Base-by-base conservation (phyloP, 1,140 invertebrate genomes). In the Andricus grossulariae region DNA sequence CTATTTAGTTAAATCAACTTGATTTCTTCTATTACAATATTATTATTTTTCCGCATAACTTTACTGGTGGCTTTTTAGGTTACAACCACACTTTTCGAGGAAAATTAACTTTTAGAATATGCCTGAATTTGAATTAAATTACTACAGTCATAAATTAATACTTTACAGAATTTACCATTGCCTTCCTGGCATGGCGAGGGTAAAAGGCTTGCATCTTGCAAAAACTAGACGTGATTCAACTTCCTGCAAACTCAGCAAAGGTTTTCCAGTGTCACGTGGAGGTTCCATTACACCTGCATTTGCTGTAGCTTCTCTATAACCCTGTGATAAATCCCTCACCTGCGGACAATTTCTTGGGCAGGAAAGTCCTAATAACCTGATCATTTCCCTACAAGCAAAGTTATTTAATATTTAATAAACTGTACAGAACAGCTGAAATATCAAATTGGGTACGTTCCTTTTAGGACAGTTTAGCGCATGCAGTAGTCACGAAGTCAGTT, bases 171-270 rank as follows among this genome's bases (percentile, higher is more conserved):
- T 86, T 82, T 74, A 92, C 96, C 96, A 97, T 89, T 97, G 96
- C 76, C 96, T 93, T 10, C 96, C 95, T 54, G 95, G 95, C 81
- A 95, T 94, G 83, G 94, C 95, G 87, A 97, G 91, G 25, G 95
- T 94, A 87, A 97, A 97, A 66, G 96, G 96, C 93, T 96, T 97
- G 92, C 96, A 97, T 89, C 95, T 94, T 81, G 96, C 96, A 90
- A 97, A 97, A 76, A 97, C 96, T 83, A 97, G 92, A 82, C 96
- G 92, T 83, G 95, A 96, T 88, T 97, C 96, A 57, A 97, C 92
- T 86, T 97, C 96, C 88, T 96, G 95, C 39, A 97, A 92, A 51
- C 95, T 96, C 4, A 97, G 88, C 45, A 97, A 84, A 0, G 96
- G 96, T 82, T 95, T 93, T 1, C 96, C 96, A 50, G 88, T 89